Percentiles rank a stretch among this genome's conserved stretches.
phyloP scores from a whole-genome alignment of 1,140 invertebrate genomes.

The Dendrolimus punctatus region DNA sequence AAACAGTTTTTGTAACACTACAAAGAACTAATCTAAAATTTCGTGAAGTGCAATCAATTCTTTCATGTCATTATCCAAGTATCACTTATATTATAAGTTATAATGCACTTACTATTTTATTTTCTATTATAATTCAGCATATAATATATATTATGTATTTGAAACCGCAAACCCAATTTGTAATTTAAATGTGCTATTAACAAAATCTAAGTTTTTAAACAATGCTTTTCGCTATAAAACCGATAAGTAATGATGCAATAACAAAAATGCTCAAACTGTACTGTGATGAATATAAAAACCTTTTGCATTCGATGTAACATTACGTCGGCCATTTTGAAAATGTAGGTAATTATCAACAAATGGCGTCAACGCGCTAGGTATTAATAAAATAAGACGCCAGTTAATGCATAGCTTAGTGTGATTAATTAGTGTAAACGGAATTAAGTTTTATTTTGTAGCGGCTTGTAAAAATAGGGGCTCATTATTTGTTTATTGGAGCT shows the following conservation, averaged over 20 bases:
- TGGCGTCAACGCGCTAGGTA: constrained; percentile 34
- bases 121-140: no score
- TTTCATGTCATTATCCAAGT: no score
- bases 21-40: no score
- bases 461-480: constrained; percentile 62
- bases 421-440: constrained; percentile 45
- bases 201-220: no score
- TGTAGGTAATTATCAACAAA: constrained; percentile 22
- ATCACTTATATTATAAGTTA: no score
- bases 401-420: constrained; percentile 56
- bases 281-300: constrained; percentile 35
- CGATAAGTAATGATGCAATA: constrained; percentile 11
- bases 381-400: constrained; percentile 34
- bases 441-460: constrained; percentile 66
- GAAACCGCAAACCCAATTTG: no score
- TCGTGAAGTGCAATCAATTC: no score
- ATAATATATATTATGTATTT: no score
- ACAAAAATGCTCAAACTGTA: constrained; percentile 26
- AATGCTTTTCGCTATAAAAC: no score
- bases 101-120: no score
- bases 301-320: constrained; percentile 25
- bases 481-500: constrained; percentile 48
- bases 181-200: no score
- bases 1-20: no score
- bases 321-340: constrained; percentile 34